A percentile compares a stretch with the other conserved stretches of the same genome.
Conservation (phyloP, 2,888 invertebrate species). For the Eurytoma adleriae region DNA sequence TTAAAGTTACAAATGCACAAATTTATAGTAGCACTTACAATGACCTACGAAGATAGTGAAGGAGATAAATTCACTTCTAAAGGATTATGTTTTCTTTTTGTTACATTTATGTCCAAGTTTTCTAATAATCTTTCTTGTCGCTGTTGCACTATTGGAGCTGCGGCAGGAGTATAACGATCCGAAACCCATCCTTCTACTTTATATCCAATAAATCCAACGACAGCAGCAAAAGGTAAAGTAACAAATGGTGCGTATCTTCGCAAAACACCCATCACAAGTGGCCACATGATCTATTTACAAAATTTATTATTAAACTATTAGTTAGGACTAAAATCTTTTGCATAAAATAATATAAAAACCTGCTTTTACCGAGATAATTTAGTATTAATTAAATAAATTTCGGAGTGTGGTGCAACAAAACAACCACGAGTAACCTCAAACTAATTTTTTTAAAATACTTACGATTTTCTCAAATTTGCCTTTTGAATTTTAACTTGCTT, state of each 20-base stretch:
- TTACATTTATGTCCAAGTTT: slow-evolving; percentile 62
- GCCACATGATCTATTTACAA: slow-evolving; percentile 83
- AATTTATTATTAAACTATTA: background rate
- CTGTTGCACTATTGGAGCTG: slow-evolving; percentile 69
- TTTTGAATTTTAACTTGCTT: too few species aligned
- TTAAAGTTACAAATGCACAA: slow-evolving; percentile 35
- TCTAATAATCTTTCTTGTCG: slow-evolving; percentile 70
- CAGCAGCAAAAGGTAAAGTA: slow-evolving; percentile 88
- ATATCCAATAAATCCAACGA: slow-evolving; percentile 92
- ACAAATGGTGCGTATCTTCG: slow-evolving; percentile 87
- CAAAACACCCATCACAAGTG: slow-evolving; percentile 81
- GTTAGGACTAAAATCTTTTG: too few species aligned
- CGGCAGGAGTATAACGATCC: slow-evolving; percentile 84
- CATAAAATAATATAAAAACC: background rate
- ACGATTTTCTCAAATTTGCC: background rate
- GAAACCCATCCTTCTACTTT: slow-evolving; percentile 87
- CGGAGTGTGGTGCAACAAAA: slow-evolving; percentile 20
- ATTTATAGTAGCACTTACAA: slow-evolving; percentile 35
- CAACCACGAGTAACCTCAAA: slow-evolving; percentile 1
- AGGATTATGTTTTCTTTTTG: slow-evolving; percentile 68
- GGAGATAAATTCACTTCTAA: slow-evolving; percentile 74
- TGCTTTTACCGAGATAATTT: background rate
- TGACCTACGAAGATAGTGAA: slow-evolving; percentile 64
- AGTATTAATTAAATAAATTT: background rate
- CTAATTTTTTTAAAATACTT: background rate